A percentile compares a stretch with the other conserved stretches of the same genome.
phyloP scores from a whole-genome alignment of 1,140 invertebrate genomes.

The Leptinotarsa undecemlineata region DNA sequence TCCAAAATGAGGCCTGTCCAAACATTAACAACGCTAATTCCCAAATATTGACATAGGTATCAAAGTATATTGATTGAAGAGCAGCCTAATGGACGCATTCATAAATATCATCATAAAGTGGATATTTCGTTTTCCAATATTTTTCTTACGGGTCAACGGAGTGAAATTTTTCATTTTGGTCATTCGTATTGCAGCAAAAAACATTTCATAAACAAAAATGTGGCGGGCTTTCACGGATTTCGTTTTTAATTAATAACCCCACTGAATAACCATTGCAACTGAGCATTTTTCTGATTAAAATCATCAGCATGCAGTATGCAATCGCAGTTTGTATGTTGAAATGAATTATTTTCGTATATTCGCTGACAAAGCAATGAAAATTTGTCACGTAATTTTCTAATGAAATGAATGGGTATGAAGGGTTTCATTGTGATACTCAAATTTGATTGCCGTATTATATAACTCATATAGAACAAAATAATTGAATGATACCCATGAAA shows the following conservation, averaged over 20 bases:
- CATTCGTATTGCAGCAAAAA: not conserved
- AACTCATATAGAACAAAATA: not conserved
- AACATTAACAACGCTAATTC: too few relatives aligned
- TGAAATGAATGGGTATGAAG: not conserved
- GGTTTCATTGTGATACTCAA: not conserved
- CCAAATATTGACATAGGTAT: too few relatives aligned
- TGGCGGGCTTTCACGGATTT: not conserved
- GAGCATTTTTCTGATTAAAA: not conserved
- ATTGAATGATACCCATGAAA: too few relatives aligned
- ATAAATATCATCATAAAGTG: not conserved
- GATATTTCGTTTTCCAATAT: not conserved
- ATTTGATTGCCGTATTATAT: not conserved
- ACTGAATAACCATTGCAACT: slow-evolving; percentile 5
- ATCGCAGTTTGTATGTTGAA: not conserved
- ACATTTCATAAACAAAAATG: not conserved
- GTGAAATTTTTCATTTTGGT: not conserved
- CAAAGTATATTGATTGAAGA: too few relatives aligned
- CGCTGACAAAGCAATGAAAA: not conserved
- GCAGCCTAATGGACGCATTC: too few relatives aligned
- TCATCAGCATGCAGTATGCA: not conserved
- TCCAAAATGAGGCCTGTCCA: too few relatives aligned
- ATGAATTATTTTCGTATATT: slow-evolving; percentile 6
- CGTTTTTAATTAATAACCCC: slow-evolving; percentile 2
- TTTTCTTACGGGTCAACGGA: not conserved
- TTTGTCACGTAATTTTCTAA: slow-evolving; percentile 1